Percentiles rank a stretch among this genome's conserved stretches.
Evolutionary conservation across 2,113 vertebrate species (phyloP).

Genomic region (Ameiurus melas): DNA sequence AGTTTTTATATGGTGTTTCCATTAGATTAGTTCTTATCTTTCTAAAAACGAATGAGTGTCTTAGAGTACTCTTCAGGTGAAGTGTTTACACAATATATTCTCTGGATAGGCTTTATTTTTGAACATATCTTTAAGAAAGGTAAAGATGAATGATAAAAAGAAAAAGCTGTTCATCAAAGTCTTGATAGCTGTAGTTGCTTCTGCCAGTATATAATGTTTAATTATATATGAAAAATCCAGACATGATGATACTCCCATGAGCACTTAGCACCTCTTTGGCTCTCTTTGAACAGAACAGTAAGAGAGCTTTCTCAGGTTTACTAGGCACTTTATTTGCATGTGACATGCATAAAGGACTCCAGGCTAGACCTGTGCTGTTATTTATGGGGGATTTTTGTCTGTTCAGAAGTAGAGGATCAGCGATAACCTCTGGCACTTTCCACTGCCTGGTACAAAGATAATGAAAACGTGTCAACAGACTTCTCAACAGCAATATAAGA

Average conservation of each 20-base stretch:
- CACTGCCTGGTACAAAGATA: slow-evolving; percentile 47
- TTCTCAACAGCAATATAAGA: slow-evolving; percentile 17
- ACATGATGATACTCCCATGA: not conserved
- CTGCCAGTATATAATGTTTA: not conserved
- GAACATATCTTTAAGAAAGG: not conserved
- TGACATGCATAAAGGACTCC: slow-evolving; percentile 12
- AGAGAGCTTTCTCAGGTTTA: not conserved
- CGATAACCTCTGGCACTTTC: slow-evolving; percentile 51
- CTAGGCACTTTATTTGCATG: slow-evolving; percentile 8
- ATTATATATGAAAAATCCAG: not conserved
- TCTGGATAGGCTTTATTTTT: not conserved
- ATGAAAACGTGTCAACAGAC: slow-evolving; percentile 35
- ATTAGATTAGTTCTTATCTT: not conserved
- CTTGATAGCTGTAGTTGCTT: not conserved
- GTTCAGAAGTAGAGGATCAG: slow-evolving; percentile 23
- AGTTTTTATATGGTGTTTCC: not conserved
- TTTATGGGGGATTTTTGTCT: slow-evolving; percentile 28
- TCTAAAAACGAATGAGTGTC: not conserved
- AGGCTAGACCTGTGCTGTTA: slow-evolving; percentile 27
- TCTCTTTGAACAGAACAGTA: not conserved
- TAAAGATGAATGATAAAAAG: not conserved
- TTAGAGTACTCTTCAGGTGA: not conserved
- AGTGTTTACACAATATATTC: not conserved
- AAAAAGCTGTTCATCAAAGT: not conserved
- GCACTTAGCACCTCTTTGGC: not conserved